phyloP scores from a whole-genome alignment of 2,797 vertebrate genomes.

The Chiloscyllium punctatum region DNA sequence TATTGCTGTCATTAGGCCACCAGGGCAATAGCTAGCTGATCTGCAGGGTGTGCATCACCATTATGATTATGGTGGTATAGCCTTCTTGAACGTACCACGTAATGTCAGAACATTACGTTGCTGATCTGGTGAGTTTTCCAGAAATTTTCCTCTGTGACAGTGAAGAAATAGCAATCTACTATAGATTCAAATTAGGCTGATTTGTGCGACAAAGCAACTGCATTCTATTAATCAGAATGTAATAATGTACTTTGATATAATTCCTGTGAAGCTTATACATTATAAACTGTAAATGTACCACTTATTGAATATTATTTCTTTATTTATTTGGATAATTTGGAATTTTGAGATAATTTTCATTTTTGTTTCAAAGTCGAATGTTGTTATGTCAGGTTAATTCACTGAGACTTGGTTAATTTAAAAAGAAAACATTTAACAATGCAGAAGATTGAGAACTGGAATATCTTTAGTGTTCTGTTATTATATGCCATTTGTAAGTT shows the following conservation, averaged over 20 bases:
- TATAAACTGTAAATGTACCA: not conserved
- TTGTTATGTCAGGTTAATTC: not conserved
- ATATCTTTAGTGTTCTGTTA: not conserved
- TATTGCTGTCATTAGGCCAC: no score
- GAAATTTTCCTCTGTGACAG: no score
- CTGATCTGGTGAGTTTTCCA: no score
- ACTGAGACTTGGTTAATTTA: not conserved
- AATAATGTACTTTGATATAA: not conserved
- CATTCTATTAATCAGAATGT: not conserved
- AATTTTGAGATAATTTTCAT: not conserved
- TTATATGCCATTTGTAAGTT: not conserved
- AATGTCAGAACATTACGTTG: no score
- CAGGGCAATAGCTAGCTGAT: no score
- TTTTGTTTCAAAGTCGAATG: not conserved
- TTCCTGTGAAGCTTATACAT: not conserved
- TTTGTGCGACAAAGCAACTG: no score
- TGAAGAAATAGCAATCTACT: no score
- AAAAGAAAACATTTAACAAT: not conserved
- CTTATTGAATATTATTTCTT: not conserved
- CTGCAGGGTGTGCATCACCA: no score
- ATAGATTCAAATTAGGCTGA: no score
- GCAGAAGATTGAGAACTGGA: not conserved
- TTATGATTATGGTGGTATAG: no score
- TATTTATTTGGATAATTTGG: not conserved
- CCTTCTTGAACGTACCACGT: no score